Percentiles rank a stretch among this genome's conserved stretches.
Evolutionary conservation across 2,888 invertebrate genomes (phyloP).

Genomic region (Odontomyia ornata): DNA sequence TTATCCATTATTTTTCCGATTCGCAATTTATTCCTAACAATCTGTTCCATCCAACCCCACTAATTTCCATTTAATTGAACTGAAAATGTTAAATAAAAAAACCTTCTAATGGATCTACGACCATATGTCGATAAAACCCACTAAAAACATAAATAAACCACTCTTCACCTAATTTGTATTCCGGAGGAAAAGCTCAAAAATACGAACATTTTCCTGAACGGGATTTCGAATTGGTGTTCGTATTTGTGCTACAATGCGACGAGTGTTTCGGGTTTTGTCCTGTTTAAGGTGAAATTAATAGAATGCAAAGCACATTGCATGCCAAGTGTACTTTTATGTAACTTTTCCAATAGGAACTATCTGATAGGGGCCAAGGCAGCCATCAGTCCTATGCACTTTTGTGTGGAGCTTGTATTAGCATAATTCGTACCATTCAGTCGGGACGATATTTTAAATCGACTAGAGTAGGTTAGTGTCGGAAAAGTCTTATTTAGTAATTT

Average conservation of each 20-base stretch:
- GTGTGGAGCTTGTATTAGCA: background rate
- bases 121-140: constrained; percentile 14
- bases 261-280: background rate
- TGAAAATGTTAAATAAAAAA: background rate
- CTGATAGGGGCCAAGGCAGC: background rate
- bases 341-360: background rate
- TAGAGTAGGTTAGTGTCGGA: no score
- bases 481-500: background rate
- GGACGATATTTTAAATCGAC: background rate
- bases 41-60: background rate
- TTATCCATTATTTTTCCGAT: no score
- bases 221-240: background rate
- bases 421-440: background rate
- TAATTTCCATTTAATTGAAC: constrained; percentile 11
- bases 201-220: background rate
- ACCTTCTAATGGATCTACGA: constrained; percentile 11
- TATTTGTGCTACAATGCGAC: background rate
- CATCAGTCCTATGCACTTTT: background rate
- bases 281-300: background rate
- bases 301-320: constrained; percentile 28
- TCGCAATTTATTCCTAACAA: background rate
- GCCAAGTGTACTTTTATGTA: background rate
- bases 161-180: constrained; percentile 25
- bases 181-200: background rate
- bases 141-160: constrained; percentile 7